phyloP scores from a whole-genome alignment of 2,797 vertebrate species.

The Meda fulgida region DNA sequence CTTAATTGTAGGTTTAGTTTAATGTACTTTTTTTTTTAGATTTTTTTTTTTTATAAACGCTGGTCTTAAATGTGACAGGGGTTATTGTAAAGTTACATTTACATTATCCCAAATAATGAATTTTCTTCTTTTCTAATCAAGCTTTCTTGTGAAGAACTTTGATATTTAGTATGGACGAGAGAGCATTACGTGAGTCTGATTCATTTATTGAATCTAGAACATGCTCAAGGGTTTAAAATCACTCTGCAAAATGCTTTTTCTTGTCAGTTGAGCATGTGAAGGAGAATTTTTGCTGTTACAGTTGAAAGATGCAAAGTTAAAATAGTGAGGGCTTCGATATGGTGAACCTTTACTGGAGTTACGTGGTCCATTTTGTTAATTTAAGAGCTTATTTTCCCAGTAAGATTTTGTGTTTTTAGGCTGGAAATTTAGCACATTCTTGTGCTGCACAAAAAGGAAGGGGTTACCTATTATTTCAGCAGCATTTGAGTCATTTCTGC shows the following conservation, averaged over 20 bases:
- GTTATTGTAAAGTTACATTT: constrained; percentile 1
- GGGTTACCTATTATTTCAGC: constrained; percentile 23
- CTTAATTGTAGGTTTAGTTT: constrained; percentile 14
- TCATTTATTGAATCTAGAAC: background rate
- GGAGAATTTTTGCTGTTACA: constrained; percentile 15
- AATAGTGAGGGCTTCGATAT: background rate
- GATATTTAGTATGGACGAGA: background rate
- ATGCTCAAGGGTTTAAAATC: constrained; percentile 27
- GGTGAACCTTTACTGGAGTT: background rate
- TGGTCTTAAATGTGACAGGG: constrained; percentile 14
- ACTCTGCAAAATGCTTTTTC: background rate
- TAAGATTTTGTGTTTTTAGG: constrained; percentile 19
- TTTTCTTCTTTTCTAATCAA: background rate
- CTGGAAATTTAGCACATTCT: background rate
- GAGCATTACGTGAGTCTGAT: background rate
- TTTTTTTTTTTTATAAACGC: background rate
- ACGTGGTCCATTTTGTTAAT: constrained; percentile 1
- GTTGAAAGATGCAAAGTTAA: background rate
- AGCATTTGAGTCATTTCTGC: background rate
- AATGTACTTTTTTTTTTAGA: background rate
- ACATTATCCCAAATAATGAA: constrained; percentile 1
- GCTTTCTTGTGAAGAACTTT: background rate
- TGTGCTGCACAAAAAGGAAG: background rate
- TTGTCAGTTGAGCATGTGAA: background rate
- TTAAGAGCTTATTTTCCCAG: background rate